Evolutionary conservation across 1,140 invertebrate species (phyloP).

Genomic region (Lordiphosa stackelbergi): DNA sequence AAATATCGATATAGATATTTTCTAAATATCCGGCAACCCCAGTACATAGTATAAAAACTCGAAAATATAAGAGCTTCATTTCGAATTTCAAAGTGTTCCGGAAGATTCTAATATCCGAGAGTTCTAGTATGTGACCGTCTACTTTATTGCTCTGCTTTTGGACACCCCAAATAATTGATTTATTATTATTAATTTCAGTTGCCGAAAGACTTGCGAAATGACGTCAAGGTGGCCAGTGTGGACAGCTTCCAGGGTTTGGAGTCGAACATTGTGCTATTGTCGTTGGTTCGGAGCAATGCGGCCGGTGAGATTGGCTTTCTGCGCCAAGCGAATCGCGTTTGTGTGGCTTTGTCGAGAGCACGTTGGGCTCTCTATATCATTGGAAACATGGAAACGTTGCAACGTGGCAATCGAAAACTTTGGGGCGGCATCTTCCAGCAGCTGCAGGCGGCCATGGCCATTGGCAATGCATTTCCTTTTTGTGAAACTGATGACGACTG

Average conservation of each 20-base stretch:
- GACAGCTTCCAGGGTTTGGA: slow-evolving; percentile 94
- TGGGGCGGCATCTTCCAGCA: slow-evolving; percentile 79
- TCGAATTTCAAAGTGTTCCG: too few relatives aligned
- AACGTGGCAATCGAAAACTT: slow-evolving; percentile 74
- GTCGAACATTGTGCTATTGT: slow-evolving; percentile 89
- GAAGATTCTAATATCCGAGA: too few relatives aligned
- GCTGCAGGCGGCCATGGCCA: slow-evolving; percentile 22
- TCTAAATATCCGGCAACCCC: too few relatives aligned
- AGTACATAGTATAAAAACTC: too few relatives aligned
- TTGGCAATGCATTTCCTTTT: slow-evolving; percentile 51
- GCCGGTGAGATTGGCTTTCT: slow-evolving; percentile 88
- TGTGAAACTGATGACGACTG: not conserved
- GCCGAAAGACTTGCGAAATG: slow-evolving; percentile 72
- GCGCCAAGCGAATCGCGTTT: slow-evolving; percentile 85
- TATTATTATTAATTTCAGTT: slow-evolving; percentile 58
- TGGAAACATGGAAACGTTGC: slow-evolving; percentile 83
- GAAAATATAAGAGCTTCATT: too few relatives aligned
- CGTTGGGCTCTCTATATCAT: slow-evolving; percentile 83
- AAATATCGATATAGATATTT: too few relatives aligned
- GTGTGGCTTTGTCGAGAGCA: slow-evolving; percentile 90
- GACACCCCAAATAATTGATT: too few relatives aligned
- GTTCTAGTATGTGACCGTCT: too few relatives aligned
- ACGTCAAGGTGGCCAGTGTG: slow-evolving; percentile 81
- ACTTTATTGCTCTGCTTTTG: too few relatives aligned
- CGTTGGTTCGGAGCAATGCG: slow-evolving; percentile 87